A percentile compares a stretch with the other conserved stretches of the same genome.
Conservation (phyloP, 2,797 vertebrate species). For the Geotrypetes seraphini region DNA sequence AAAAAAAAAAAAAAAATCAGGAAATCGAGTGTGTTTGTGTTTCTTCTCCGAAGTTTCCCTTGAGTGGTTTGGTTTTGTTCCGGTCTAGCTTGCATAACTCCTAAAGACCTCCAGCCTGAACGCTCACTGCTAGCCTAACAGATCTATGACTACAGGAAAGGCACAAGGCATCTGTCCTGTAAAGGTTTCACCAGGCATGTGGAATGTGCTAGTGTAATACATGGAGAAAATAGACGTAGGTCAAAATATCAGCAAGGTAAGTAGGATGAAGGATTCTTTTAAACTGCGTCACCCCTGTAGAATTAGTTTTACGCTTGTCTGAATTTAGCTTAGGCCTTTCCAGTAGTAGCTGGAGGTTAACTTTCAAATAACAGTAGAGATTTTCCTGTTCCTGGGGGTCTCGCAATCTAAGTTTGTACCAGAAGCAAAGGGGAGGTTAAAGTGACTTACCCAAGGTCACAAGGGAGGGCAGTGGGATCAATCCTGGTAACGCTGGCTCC, state of each 20-base stretch:
- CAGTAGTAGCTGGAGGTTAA: too few species aligned
- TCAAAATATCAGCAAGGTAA: conserved; percentile 48
- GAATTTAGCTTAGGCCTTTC: too few species aligned
- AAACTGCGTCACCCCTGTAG: too few species aligned
- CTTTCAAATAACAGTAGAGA: too few species aligned
- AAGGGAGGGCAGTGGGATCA: too few species aligned
- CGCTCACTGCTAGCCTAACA: conserved; percentile 21
- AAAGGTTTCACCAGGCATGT: conserved; percentile 11
- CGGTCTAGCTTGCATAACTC: conserved; percentile 35
- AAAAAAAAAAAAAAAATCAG: conserved; percentile 38
- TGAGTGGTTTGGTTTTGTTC: conserved; percentile 64
- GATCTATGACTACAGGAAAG: conserved; percentile 26
- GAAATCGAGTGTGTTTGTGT: conserved; percentile 54
- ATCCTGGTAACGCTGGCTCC: too few species aligned
- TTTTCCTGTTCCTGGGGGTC: too few species aligned
- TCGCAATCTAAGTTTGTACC: too few species aligned
- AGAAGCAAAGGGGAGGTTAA: too few species aligned
- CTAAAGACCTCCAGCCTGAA: conserved; percentile 14
- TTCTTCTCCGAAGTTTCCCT: conserved; percentile 52
- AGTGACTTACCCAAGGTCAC: too few species aligned
- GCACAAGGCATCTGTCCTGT: conserved; percentile 2
- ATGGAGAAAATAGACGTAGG: conserved; percentile 48
- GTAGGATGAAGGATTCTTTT: conserved; percentile 43
- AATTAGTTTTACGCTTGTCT: too few species aligned
- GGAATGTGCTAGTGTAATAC: conserved; percentile 22